Conservation (phyloP, 53 echinoderm and acorn worm species). For the Stichopus horrens region DNA sequence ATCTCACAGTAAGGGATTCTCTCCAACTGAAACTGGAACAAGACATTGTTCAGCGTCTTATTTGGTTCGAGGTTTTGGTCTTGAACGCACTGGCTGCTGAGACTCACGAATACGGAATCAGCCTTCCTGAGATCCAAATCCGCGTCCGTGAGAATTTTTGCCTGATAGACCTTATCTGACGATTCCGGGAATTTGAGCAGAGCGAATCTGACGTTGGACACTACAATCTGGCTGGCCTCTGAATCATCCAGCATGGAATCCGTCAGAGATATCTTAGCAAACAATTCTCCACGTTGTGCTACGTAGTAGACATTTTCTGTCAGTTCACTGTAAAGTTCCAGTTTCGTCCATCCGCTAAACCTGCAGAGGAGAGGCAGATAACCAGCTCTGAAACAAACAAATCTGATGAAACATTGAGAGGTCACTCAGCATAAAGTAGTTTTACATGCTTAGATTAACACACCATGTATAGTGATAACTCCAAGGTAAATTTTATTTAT, state of each 20-base stretch:
- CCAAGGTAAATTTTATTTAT: too few species aligned
- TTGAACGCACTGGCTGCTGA: too few species aligned
- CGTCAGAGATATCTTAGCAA: constrained; percentile 64
- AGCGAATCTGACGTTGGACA: constrained; percentile 62
- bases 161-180: constrained; percentile 63
- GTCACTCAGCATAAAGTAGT: too few species aligned
- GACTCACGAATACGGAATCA: too few species aligned
- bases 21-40: constrained; percentile 85
- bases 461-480: too few species aligned
- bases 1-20: constrained; percentile 72
- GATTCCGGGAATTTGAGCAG: constrained; percentile 79
- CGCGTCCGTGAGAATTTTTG: constrained; percentile 52
- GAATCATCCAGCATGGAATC: constrained; percentile 77
- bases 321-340: constrained; percentile 43
- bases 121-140: constrained; percentile 42
- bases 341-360: constrained; percentile 56
- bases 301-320: constrained; percentile 11
- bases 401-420: too few species aligned
- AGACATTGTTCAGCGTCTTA: constrained; percentile 37
- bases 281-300: constrained; percentile 63
- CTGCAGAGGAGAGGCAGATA: too few species aligned
- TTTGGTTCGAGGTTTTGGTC: too few species aligned
- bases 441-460: too few species aligned
- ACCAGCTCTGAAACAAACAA: too few species aligned
- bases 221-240: constrained; percentile 80